A percentile compares a stretch with the other conserved stretches of the same genome.
Conservation (phyloP, 2,888 invertebrate species). For the Lacanobia wlatinum region DNA sequence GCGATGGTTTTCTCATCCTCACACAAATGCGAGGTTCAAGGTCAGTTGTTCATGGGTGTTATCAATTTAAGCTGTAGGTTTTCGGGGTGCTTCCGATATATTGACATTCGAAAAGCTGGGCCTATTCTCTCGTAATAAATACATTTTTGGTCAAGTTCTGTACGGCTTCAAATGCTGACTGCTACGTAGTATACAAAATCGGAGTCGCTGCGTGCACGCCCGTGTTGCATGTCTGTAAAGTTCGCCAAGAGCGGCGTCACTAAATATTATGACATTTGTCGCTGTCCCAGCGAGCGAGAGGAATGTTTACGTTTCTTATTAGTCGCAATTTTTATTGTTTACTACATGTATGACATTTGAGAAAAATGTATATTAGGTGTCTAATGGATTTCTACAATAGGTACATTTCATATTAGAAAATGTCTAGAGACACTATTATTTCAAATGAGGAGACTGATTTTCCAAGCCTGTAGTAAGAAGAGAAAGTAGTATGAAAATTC, state of each 20-base stretch:
- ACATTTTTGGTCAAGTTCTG: too few relatives aligned
- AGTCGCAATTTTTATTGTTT: slow-evolving; percentile 47
- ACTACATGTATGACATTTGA: neutral
- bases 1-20: neutral
- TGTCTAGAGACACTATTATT: neutral
- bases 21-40: neutral
- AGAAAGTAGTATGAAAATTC: too few relatives aligned
- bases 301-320: slow-evolving; percentile 72
- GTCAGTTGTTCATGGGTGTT: neutral
- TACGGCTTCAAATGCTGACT: too few relatives aligned
- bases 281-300: slow-evolving; percentile 66
- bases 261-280: slow-evolving; percentile 83
- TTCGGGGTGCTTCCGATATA: neutral
- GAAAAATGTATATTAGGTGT: neutral
- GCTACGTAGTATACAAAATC: too few relatives aligned
- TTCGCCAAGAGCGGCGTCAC: slow-evolving; percentile 44
- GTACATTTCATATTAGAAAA: neutral
- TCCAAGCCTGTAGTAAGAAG: neutral
- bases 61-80: neutral
- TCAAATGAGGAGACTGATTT: neutral
- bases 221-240: slow-evolving; percentile 43
- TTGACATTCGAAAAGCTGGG: neutral
- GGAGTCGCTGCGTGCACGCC: neutral
- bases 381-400: neutral
- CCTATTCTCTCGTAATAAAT: too few relatives aligned